Conservation (phyloP, 2,888 invertebrate genomes). For the Bombylius discolor region DNA sequence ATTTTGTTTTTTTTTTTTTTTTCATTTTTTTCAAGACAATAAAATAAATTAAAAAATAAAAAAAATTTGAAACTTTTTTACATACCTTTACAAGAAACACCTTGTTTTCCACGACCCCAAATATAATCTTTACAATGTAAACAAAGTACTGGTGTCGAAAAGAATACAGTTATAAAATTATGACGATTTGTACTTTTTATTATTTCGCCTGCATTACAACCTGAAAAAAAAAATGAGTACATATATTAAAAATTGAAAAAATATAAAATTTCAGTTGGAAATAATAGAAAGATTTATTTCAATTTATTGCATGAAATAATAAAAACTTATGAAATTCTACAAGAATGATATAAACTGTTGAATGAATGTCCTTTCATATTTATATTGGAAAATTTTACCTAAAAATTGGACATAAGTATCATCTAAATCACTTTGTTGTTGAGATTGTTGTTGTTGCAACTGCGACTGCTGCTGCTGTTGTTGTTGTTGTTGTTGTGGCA, state of each 20-base stretch:
- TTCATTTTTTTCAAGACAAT: too few relatives aligned
- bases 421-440: background rate
- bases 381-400: background rate
- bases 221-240: background rate
- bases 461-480: background rate
- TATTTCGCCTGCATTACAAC: conserved; percentile 2
- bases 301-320: too few relatives aligned
- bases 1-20: too few relatives aligned
- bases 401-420: conserved; percentile 9
- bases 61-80: background rate
- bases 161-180: conserved; percentile 10
- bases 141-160: conserved; percentile 12
- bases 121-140: conserved; percentile 14
- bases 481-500: background rate
- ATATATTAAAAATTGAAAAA: background rate
- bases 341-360: too few relatives aligned
- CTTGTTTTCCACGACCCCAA: conserved; percentile 12
- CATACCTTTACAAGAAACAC: conserved; percentile 10
- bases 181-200: conserved; percentile 3
- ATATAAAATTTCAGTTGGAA: background rate
- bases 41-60: background rate
- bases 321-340: background rate
- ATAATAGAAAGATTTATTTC: too few relatives aligned
- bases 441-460: too few relatives aligned
- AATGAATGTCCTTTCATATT: too few relatives aligned